Conservation (phyloP, 2,113 vertebrate species). For the Casuarius casuarius region DNA sequence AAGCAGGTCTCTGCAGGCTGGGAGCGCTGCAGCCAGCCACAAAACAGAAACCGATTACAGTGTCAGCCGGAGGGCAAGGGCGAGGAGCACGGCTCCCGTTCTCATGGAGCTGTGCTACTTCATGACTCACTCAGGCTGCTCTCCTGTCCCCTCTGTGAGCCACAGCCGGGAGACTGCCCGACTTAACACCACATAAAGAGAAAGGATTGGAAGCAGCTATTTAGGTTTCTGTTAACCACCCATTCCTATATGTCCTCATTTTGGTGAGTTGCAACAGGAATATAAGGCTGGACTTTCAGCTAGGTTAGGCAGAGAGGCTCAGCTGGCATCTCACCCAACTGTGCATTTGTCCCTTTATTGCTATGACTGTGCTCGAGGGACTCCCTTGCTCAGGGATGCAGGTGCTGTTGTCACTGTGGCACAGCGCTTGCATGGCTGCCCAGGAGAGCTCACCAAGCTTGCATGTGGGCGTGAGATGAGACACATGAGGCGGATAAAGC, state of each 20-base stretch:
- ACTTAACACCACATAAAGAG: neutral
- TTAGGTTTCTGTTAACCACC: neutral
- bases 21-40: neutral
- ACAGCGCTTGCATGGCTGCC: neutral
- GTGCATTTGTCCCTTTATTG: fast-evolving
- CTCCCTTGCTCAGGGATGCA: neutral
- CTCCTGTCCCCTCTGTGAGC: neutral
- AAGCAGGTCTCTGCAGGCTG: neutral
- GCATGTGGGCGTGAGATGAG: neutral
- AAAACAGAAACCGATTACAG: neutral
- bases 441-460: neutral
- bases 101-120: neutral
- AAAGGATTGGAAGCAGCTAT: neutral
- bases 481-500: neutral
- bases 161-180: neutral
- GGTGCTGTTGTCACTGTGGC: neutral
- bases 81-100: fast-evolving
- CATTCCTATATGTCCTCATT: neutral
- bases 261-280: fast-evolving
- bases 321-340: neutral
- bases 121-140: fast-evolving
- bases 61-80: slow-evolving; percentile 15
- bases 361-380: fast-evolving
- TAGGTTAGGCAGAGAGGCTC: fast-evolving
- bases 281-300: neutral